Evolutionary conservation across 2,888 invertebrate species (phyloP).

Genomic region (Heteromyza rotundicornis): DNA sequence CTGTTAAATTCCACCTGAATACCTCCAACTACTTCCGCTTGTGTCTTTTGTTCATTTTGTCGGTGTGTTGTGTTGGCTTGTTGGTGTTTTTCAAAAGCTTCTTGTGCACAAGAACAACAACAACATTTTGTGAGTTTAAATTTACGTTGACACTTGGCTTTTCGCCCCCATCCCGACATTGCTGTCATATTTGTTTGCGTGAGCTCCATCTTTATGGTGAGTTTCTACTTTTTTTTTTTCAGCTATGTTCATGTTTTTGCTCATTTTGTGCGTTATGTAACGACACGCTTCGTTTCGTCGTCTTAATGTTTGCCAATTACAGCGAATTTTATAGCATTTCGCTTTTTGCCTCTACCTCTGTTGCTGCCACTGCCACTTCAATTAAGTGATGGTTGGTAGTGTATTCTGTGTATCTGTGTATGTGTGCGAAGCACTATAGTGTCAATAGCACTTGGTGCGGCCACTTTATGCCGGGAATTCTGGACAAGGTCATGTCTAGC

Average conservation of each 20-base stretch:
- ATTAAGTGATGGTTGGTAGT: not conserved
- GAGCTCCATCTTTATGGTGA: not conserved
- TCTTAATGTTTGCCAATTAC: constrained; percentile 2
- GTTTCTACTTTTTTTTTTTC: not conserved
- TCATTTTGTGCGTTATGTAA: not conserved
- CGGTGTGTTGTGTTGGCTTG: not conserved
- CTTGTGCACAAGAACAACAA: no score
- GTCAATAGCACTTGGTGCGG: not conserved
- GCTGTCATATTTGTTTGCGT: not conserved
- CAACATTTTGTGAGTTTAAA: no score
- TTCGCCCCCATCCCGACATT: not conserved
- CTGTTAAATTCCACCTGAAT: not conserved
- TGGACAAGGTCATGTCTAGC: not conserved
- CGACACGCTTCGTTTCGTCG: not conserved
- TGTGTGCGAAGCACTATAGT: not conserved
- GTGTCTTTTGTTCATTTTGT: not conserved
- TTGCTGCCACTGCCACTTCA: not conserved
- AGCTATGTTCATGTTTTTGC: not conserved
- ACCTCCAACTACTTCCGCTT: not conserved
- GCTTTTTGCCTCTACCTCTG: not conserved
- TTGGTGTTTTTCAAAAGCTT: not conserved
- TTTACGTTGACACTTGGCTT: not conserved
- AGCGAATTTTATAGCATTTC: not conserved
- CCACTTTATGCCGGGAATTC: not conserved
- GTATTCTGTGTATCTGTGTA: no score